Percentiles rank a stretch among this genome's conserved stretches.
Evolutionary conservation across 2,888 invertebrate species (phyloP).

Genomic region (Drosophila nr. perissopoda): DNA sequence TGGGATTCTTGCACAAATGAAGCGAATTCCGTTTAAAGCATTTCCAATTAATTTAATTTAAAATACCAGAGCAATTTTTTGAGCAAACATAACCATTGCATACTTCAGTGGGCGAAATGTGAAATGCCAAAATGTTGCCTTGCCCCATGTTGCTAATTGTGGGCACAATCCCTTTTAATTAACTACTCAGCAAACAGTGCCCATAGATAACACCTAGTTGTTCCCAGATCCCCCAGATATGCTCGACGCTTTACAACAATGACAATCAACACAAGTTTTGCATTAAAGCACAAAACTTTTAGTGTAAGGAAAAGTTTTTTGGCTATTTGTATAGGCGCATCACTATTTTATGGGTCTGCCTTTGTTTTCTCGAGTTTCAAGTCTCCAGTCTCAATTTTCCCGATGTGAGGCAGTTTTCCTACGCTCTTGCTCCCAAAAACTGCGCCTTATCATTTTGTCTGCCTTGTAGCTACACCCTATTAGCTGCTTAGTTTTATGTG

Average conservation of each 20-base stretch:
- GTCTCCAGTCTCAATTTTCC: conserved; percentile 32
- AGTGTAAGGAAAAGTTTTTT: conserved; percentile 63
- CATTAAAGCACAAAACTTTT: conserved; percentile 73
- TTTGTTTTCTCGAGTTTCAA: conserved; percentile 20
- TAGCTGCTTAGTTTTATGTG: conserved; percentile 68
- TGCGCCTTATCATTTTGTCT: conserved; percentile 47
- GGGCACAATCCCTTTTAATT: conserved; percentile 56
- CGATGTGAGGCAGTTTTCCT: conserved; percentile 26
- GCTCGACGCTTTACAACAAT: conserved; percentile 40
- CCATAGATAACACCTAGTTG: conserved; percentile 46
- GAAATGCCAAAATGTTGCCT: conserved; percentile 1
- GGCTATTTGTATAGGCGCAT: conserved; percentile 69
- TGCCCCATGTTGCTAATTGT: conserved; percentile 48
- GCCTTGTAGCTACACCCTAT: conserved; percentile 73
- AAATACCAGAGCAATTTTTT: conserved; percentile 44
- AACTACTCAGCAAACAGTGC: conserved; percentile 50
- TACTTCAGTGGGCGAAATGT: conserved; percentile 44
- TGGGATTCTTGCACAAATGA: conserved; percentile 29
- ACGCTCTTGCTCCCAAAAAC: no score
- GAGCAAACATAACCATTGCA: conserved; percentile 29
- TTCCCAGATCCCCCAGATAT: conserved; percentile 25
- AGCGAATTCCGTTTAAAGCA: conserved; percentile 60
- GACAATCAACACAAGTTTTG: conserved; percentile 70
- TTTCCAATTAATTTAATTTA: conserved; percentile 71
- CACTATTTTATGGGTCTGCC: conserved; percentile 46